A percentile compares a stretch with the other conserved stretches of the same genome.
phyloP scores from a whole-genome alignment of 2,113 vertebrate genomes.

The Paramormyrops kingsleyae region DNA sequence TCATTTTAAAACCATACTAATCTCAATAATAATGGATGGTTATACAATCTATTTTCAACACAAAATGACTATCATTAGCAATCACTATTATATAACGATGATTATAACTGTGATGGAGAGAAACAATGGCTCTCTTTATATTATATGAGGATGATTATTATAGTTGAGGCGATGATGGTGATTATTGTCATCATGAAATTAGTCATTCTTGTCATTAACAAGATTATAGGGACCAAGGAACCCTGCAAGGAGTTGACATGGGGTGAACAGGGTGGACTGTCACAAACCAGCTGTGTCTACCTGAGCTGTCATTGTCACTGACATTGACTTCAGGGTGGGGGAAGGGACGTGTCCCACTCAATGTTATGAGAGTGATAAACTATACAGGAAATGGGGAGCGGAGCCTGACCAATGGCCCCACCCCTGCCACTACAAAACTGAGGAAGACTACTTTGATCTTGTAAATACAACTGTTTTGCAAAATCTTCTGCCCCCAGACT shows the following conservation, averaged over 20 bases:
- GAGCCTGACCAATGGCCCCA: background rate
- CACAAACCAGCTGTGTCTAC: background rate
- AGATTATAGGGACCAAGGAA: background rate
- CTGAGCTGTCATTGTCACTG: background rate
- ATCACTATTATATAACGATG: conserved; percentile 6
- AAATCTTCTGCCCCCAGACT: background rate
- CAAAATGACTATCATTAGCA: conserved; percentile 14
- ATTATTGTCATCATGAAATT: conserved; percentile 1
- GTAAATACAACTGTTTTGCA: background rate
- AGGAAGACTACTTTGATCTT: background rate
- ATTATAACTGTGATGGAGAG: background rate
- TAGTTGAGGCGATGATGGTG: conserved; percentile 13
- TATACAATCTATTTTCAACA: conserved; percentile 3
- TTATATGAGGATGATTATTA: conserved; percentile 1
- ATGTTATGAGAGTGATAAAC: background rate
- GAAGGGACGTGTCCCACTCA: background rate
- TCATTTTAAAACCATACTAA: background rate
- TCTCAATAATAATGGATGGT: background rate
- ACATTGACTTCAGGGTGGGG: background rate
- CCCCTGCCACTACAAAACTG: background rate
- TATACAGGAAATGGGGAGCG: background rate
- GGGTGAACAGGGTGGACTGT: background rate
- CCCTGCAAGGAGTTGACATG: background rate
- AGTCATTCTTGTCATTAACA: background rate
- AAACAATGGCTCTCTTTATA: conserved; percentile 6